phyloP scores from a whole-genome alignment of 2,113 vertebrate genomes.

The Arothron firmamentum region DNA sequence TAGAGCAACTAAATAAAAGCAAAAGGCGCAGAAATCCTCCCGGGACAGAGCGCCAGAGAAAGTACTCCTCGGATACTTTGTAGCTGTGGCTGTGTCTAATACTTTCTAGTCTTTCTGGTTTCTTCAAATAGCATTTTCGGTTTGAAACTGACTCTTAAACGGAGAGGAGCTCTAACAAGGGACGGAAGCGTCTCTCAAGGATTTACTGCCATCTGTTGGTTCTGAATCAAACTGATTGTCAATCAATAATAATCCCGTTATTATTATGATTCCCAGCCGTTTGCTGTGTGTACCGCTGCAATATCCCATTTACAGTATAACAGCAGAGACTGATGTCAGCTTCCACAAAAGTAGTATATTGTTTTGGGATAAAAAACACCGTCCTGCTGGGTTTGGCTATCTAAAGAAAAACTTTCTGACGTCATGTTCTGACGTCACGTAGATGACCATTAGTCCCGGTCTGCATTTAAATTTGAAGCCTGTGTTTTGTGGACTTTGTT shows the following conservation, averaged over 20 bases:
- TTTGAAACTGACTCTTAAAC: constrained; percentile 37
- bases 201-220: constrained; percentile 73
- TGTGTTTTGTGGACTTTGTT: constrained; percentile 26
- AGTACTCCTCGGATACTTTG: constrained; percentile 47
- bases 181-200: constrained; percentile 45
- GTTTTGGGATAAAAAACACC: neutral
- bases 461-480: constrained; percentile 1
- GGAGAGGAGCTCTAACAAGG: constrained; percentile 20
- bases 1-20: constrained; percentile 63
- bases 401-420: no score
- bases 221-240: constrained; percentile 38
- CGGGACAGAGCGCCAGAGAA: constrained; percentile 34
- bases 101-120: constrained; percentile 46
- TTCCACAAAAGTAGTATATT: neutral
- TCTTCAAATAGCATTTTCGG: constrained; percentile 54
- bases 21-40: constrained; percentile 57
- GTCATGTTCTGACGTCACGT: no score
- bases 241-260: constrained; percentile 5
- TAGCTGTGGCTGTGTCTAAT: constrained; percentile 48
- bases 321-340: neutral
- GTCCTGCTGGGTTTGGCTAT: neutral
- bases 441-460: neutral
- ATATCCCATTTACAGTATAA: neutral
- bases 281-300: neutral
- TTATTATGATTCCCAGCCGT: no score